Conservation (phyloP, 2,113 vertebrate genomes). For the Tinamus guttatus region DNA sequence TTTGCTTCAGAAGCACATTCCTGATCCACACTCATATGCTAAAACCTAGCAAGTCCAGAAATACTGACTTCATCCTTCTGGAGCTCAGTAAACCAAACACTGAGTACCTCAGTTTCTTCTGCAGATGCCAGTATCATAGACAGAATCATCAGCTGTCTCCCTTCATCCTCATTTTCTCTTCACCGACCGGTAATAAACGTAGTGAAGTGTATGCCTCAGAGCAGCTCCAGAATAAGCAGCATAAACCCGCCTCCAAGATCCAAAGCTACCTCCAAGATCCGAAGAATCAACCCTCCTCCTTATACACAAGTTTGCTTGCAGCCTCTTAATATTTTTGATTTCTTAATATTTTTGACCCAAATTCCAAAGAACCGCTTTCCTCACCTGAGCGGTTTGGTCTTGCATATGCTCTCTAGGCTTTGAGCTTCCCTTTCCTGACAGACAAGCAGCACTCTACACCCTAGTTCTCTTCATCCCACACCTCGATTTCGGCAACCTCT, state of each 20-base stretch:
- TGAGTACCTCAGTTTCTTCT: background rate
- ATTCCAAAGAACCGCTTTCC: background rate
- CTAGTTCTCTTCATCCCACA: background rate
- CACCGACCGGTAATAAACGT: accelerated
- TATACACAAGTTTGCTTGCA: accelerated
- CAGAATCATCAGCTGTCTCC: background rate
- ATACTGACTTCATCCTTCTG: background rate
- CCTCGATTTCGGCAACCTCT: accelerated
- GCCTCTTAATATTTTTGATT: background rate
- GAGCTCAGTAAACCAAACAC: background rate
- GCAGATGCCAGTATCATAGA: background rate
- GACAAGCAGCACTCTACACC: background rate
- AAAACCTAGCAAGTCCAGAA: background rate
- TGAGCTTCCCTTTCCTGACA: background rate
- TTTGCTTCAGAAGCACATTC: too few relatives aligned
- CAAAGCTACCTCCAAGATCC: background rate
- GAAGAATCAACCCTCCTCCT: background rate
- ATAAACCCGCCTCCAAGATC: background rate
- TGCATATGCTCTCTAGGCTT: accelerated
- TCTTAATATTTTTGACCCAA: background rate
- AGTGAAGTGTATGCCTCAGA: background rate
- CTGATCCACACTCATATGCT: background rate
- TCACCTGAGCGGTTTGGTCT: background rate
- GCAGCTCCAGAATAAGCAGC: background rate
- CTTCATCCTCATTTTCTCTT: background rate